Base-by-base conservation (phyloP, 2,113 vertebrate species). In the Sylvia atricapilla region DNA sequence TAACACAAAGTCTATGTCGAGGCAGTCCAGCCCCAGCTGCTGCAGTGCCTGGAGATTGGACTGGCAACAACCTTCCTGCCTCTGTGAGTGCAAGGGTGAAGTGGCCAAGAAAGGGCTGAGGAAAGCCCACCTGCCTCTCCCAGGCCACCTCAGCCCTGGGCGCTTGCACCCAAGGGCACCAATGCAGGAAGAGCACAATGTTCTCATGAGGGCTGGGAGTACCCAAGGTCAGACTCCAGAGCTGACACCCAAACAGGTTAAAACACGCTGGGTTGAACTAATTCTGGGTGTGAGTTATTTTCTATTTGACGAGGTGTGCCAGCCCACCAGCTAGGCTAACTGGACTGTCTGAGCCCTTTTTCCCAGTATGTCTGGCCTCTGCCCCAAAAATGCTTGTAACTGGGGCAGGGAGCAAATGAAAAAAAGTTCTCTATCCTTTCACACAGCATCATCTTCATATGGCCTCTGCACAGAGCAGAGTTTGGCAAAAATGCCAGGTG, bases 81-180 rank as follows among this genome's bases (percentile, higher is more conserved):
- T 24, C 24, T 35, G 20, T 1, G 4, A 59, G 43, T 1, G 0
- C 21, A 15, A 47, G 24, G 74, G 21, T 35, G 37, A 50, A 72
- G 21, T 35, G 39, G 11, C 15, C 5, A 8, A 41, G 35, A 23
- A 28, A 68, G 18, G 15, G 25, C 33, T 67, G 44, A 20, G 50
- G 30, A 46, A 15, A 72, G 11, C 33, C 35, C 70, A 33, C 49
- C 20, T 73, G 33, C 44, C 27, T 62, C 59, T 68, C 0, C 0
- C 58, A 73, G 33, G 14, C 44, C 35, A n/a, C 31, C 53, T 53
- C 72, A 47, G 39, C 6, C 27, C 2, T 0, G 14, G 46, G 52
- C 63, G 15, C 25, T 56, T 10, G 37, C 16, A 69, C 8, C 18
- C 0, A 0, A 56, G 41, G 55, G 9, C 37, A 75, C 13, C 22